Base-by-base conservation (phyloP, 2,888 invertebrate species). In the Epistrophella euchroma region DNA sequence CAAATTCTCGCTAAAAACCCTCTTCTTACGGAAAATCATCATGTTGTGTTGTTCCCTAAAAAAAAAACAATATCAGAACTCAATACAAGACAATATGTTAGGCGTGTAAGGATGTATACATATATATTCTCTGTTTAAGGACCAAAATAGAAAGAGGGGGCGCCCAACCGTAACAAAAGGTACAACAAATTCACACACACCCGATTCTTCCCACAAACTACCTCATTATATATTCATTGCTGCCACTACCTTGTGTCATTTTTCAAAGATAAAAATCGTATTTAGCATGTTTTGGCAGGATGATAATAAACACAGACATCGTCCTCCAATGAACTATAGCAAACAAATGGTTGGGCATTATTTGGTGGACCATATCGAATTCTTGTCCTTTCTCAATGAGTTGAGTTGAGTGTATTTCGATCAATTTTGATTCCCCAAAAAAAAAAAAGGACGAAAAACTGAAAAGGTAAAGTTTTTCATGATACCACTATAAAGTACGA, bases 251-350 rank as follows among this genome's bases (percentile, higher is more conserved):
- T 58, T 56, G 35, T 45, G 68, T 77, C 82, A 72, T 73, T 73
- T 78, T 70, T 70, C 81, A 76, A 60, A 85, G 81, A 85, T 81
- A 85, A 73, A 76, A 73, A 80, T 81, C 85, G 73, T 76, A 76
- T 77, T 85, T 73, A 76, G 71, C 84, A 80, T 76, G 58, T 80
- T 80, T 68, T 80, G 80, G 85, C 76, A 80, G 81, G 81, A 85
- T 77, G 77, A 81, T 85, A 85, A 85, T 81, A 85, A 85, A 73
- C 68, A 81, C 62, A 52, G 52, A 22, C 35, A 17, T 45, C 50
- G 74, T 70, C 70, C 37, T 70, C 11, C 25, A 17, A 60, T 68
- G 74, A 15, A 60, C 32, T 56, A 17, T 35, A 35, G 25, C 52
- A 32, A 58, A 35, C 55, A 62, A 74, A 75, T 60, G 35, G 58